These are phyloP conservation scores for Gonatopus flavifemur DNA, from an alignment of 1,140 invertebrate genomes.

Conservation along the genomic window DNA sequence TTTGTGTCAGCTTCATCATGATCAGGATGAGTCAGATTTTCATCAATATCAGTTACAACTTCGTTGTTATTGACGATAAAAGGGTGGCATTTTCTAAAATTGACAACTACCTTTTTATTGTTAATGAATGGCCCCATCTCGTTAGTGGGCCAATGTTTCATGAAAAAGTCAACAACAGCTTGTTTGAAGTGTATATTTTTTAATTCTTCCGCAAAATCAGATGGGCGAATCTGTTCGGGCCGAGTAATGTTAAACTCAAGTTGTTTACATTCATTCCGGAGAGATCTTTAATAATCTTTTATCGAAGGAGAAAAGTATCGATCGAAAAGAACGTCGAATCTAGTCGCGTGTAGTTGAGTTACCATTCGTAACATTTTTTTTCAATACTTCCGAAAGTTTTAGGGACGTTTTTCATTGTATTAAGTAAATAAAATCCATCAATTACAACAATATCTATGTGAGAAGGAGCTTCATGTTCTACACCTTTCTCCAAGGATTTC, in stretches of 20 bases:
- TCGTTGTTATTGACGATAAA: no score
- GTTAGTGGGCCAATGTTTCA: neutral
- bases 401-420: neutral
- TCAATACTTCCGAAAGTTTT: neutral
- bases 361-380: neutral
- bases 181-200: no score
- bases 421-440: neutral
- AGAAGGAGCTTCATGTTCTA: neutral
- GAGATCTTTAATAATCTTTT: conserved; percentile 10
- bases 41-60: no score
- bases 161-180: no score
- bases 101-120: neutral
- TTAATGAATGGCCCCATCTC: neutral
- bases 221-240: neutral
- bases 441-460: neutral
- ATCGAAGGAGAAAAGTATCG: conserved; percentile 15
- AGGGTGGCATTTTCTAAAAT: no score
- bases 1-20: neutral
- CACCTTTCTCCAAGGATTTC: no score
- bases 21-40: neutral
- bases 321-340: conserved; percentile 12
- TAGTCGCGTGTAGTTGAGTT: no score
- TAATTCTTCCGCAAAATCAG: neutral
- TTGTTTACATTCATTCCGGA: conserved; percentile 2
- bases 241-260: conserved; percentile 7